These are phyloP conservation scores for Callosobruchus maculatus DNA, from an alignment of 2,888 invertebrate genomes.

Conservation along the genomic window DNA sequence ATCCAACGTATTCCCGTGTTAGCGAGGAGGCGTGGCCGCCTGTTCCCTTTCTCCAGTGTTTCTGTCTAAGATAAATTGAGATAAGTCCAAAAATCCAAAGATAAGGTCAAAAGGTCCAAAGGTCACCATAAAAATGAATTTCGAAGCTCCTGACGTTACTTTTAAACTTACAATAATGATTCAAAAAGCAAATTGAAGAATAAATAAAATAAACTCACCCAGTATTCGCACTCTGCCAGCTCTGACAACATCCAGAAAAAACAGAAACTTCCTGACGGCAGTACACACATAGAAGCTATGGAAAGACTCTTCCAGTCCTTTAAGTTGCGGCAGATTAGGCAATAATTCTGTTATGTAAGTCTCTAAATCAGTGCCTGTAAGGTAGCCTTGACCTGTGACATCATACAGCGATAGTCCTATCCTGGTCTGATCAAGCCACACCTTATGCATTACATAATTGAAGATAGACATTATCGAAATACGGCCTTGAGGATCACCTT, in stretches of 20 bases:
- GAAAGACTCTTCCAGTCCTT: conserved; percentile 88
- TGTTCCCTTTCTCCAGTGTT: too few relatives aligned
- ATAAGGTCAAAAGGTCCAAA: too few relatives aligned
- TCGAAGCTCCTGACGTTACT: too few relatives aligned
- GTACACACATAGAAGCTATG: conserved; percentile 96
- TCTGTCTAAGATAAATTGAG: too few relatives aligned
- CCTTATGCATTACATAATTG: conserved; percentile 92
- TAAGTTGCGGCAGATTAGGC: conserved; percentile 85
- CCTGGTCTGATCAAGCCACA: conserved; percentile 92
- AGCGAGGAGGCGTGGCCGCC: too few relatives aligned
- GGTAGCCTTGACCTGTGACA: conserved; percentile 72
- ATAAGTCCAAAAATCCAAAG: too few relatives aligned
- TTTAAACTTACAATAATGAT: too few relatives aligned
- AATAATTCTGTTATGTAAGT: conserved; percentile 92
- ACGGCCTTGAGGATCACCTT: conserved; percentile 80
- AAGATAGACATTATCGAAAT: conserved; percentile 87
- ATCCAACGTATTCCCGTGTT: too few relatives aligned
- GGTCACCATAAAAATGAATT: too few relatives aligned
- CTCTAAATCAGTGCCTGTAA: conserved; percentile 75
- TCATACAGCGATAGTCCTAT: conserved; percentile 92
- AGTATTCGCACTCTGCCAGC: conserved; percentile 85
- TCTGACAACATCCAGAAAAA: conserved; percentile 87
- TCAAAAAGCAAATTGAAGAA: too few relatives aligned
- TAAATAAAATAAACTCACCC: too few relatives aligned
- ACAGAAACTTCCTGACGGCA: conserved; percentile 92